Evolutionary conservation across 2,888 invertebrate genomes (phyloP), one percentile per base, ranked within the genome.

Genomic region (Synergus itoensis): DNA sequence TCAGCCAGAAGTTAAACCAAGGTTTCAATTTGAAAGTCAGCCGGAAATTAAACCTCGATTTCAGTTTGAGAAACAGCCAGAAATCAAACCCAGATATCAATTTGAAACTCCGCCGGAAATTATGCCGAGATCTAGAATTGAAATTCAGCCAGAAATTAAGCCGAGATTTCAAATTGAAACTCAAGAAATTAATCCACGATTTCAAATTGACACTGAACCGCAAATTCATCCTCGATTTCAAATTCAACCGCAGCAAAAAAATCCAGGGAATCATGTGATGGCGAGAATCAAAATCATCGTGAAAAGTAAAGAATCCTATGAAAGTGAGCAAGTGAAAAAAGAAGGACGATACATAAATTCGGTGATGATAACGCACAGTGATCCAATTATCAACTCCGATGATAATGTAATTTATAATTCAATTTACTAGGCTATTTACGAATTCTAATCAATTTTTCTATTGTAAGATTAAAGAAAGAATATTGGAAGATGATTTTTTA

Each of bases 371-470:
- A 87, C 82, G 60, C 89, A 88, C 65, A 89, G 89, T 79, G 89
- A 90, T 80, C 90, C 92, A n/a, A 90, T 90, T 77, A 88, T 91
- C 62, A 89, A 84, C 75, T 88, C 89, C 67, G 91, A 91, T 65
- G 91, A 92, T 64, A 90, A 92, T 75, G 88, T 90, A 77, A 90
- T 92, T 77, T 92, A 92, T 81, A 92, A 92, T 64, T 91, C 91
- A 63, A 88, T 92, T 84, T 92, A 91, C 81, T 92, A 86, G 73
- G 12, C 53, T 16, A 45, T 48, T 53, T 45, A 41, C 41, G n/a
- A 40, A 9, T 64, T 40, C 60, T 4, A 60, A 53, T n/a, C 8
- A 53, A 48, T n/a, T 18, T 28, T 60, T 21, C 60, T 60, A 60
- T n/a, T 53, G n/a, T 53, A 53, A 53, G 53, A 53, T 8, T 53